Evolutionary conservation across 2,797 vertebrate species (phyloP), one percentile per base, ranked within the genome.

Genomic region (Peromyscus aztecus): DNA sequence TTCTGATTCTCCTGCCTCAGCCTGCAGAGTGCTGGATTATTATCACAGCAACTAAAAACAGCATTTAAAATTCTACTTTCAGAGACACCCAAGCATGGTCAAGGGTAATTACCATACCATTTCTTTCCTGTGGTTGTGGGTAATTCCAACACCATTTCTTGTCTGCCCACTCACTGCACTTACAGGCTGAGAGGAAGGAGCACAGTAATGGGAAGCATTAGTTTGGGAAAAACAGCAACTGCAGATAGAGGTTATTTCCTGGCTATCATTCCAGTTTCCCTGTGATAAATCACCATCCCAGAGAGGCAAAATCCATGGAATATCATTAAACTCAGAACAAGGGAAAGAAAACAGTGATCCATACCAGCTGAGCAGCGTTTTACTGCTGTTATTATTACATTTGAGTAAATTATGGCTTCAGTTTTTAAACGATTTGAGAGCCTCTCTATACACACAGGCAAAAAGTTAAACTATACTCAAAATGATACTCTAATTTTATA

Each of bases 401-500:
- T 55, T 95, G 86, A 95, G 86, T 96, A 97, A 98, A 95, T 96
- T 96, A 91, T 91, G 34, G 27, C 82, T 94, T 61, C 69, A 93
- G 97, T 93, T 97, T 95, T 80, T 43, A 81, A 96, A 95, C 40
- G 69, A 94, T 95, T 86, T 75, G 77, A 95, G 83, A 43, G 34
- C 37, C 52, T 89, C 67, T 93, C 78, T 73, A 94, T 24, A 85
- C 71, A 92, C 21, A 95, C 40, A 91, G 86, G 75, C 94, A 95
- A 95, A 95, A 94, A 69, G 75, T 90, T 92, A 96, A 95, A 94
- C 91, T 95, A 78, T 19, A 92, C 63, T 94, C 40, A 94, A 91
- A 97, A 97, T 92, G 92, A 95, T 95, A 91, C 40, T 89, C 40
- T 97, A 95, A 97, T 96, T 97, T 97, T 90, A 89, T 95, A 96